Evolutionary conservation across 2,797 vertebrate genomes (phyloP), one percentile per base, ranked within the genome.

Genomic region (Sternarchorhynchus goeldii): DNA sequence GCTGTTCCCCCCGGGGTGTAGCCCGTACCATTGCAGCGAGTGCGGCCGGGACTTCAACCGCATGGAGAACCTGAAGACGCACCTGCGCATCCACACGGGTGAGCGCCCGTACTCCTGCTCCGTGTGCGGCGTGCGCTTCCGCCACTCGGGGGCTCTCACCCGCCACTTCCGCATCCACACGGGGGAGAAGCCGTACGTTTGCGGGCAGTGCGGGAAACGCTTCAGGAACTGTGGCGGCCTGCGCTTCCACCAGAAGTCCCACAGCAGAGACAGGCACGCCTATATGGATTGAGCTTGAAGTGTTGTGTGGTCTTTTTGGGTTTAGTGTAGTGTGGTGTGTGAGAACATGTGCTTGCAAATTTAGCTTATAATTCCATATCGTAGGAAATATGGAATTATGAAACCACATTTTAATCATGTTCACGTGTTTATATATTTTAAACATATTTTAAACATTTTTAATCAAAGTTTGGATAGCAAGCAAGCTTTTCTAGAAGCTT

Each of bases 141-240:
- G 91, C 21, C 93, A 93, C 89, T 92, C 91, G 0, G 91, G 91
- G 29, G 92, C 91, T 0, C 81, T 93, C n/a, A 94, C 91, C 6
- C 83, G 92, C 2, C 92, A 93, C 81, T 91, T 93, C 74, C 90
- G 93, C n/a, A 93, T 94, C 84, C 92, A 94, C 77, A 93, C 92
- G 0, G 92, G 92, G 20, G 92, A 93, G 84, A 93, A 93, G 76
- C 91, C 92, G 1, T 93, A 93, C 12, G 39, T 89, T 56, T 93
- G 93, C 1, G 85, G 84, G 29, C 90, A 92, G 78, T 93, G 93
- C 78, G 91, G 91, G n/a, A 93, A 92, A 82, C 89, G 90, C 10
- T 93, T 93, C 69, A 89, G 91, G 65, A 92, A 94, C 87, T 90
- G 90, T 1, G 91, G 91, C 4, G 91, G 91, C 10, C 90, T 93